These are phyloP conservation scores for Hyposoter didymator DNA, from an alignment of 2,888 invertebrate species.

Conservation along the genomic window DNA sequence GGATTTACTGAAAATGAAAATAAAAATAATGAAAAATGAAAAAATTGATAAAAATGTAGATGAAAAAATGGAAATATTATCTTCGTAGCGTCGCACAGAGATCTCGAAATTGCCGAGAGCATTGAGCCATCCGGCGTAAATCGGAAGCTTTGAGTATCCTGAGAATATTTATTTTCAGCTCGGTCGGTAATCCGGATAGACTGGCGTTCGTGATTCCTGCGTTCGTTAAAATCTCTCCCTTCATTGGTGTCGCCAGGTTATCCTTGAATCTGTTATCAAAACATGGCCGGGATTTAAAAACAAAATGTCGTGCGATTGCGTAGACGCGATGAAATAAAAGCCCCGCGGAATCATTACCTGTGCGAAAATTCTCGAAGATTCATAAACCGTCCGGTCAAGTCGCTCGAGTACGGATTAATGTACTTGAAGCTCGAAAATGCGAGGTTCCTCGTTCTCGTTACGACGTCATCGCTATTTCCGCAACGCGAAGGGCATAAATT, in stretches of 20 bases:
- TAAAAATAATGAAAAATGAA: background rate
- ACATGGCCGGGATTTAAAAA: conserved; percentile 20
- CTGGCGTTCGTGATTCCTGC: conserved; percentile 81
- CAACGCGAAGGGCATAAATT: conserved; percentile 73
- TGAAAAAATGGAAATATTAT: background rate
- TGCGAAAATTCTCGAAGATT: conserved; percentile 78
- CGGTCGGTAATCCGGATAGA: conserved; percentile 82
- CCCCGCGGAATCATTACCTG: conserved; percentile 71
- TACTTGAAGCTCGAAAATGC: conserved; percentile 75
- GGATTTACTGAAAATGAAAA: background rate
- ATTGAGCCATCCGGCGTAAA: conserved; percentile 72
- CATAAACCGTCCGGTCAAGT: conserved; percentile 73
- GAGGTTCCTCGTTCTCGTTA: conserved; percentile 67
- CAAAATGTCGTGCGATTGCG: background rate
- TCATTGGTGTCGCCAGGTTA: conserved; percentile 85
- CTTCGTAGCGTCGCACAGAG: conserved; percentile 66
- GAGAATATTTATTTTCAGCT: conserved; percentile 80
- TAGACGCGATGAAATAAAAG: background rate
- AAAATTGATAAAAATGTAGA: background rate
- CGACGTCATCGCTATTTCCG: conserved; percentile 13
- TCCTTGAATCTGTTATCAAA: conserved; percentile 85
- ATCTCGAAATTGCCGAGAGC: conserved; percentile 74
- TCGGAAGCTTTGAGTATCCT: conserved; percentile 72
- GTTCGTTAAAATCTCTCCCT: conserved; percentile 85
- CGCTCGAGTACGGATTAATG: conserved; percentile 76